Conservation (phyloP, 2,113 vertebrate genomes). For the Bombycilla garrulus region DNA sequence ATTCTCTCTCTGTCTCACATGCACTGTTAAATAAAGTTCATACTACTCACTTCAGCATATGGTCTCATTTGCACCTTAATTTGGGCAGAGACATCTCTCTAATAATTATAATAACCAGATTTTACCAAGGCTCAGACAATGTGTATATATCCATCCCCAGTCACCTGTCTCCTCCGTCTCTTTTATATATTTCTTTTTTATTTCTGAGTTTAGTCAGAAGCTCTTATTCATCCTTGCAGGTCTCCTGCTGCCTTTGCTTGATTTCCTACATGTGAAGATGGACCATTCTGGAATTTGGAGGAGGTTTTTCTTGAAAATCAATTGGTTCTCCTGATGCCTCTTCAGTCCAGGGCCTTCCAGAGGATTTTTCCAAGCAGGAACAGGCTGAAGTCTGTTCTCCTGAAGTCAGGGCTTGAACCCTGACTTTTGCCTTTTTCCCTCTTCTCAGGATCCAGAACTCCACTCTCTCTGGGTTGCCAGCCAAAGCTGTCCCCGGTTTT, state of each 20-base stretch:
- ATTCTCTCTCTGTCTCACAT: background rate
- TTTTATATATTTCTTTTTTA: background rate
- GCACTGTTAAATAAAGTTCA: background rate
- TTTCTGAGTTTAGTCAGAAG: background rate
- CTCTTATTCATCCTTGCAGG: background rate
- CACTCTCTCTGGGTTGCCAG: background rate
- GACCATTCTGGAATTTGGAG: background rate
- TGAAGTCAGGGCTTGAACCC: background rate
- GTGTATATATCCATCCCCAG: background rate
- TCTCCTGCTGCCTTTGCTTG: background rate
- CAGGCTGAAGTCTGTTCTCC: background rate
- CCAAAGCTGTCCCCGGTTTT: background rate
- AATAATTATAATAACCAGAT: background rate
- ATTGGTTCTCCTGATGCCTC: rapidly evolving
- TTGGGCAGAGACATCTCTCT: background rate
- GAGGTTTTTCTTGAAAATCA: background rate
- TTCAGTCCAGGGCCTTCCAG: background rate
- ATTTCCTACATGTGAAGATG: background rate
- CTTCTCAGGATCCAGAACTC: background rate
- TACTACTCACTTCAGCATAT: background rate
- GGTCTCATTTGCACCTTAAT: background rate
- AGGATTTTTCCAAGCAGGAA: background rate
- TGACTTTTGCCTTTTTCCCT: background rate
- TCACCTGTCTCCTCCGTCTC: background rate
- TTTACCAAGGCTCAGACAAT: background rate